Percentiles rank a stretch among this genome's conserved stretches.
These are phyloP conservation scores for Nematostella vectensis DNA, from an alignment of 92 coral and sea anemone genomes.

Conservation along the genomic window DNA sequence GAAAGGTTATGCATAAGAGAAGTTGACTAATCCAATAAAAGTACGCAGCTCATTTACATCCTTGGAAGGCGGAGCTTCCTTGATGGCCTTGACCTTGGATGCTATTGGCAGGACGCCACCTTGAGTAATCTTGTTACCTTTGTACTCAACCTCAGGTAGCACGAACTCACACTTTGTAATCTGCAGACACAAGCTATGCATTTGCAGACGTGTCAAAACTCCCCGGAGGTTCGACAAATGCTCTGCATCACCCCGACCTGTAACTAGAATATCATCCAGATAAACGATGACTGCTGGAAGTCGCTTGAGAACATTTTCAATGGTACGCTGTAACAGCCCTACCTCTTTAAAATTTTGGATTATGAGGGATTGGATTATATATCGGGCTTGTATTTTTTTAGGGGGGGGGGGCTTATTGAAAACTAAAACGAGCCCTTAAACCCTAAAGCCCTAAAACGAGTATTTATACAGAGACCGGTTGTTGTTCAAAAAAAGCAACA, in stretches of 20 bases:
- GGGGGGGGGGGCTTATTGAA: too few relatives aligned
- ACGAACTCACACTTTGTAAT: conserved; percentile 22
- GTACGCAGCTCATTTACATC: conserved; percentile 15
- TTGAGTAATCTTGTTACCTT: conserved; percentile 3
- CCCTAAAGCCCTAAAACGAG: too few relatives aligned
- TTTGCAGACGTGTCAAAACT: conserved; percentile 20
- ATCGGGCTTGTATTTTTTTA: too few relatives aligned
- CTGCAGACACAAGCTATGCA: conserved; percentile 14
- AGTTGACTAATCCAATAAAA: conserved; percentile 19
- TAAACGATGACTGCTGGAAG: conserved; percentile 13
- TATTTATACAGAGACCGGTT: too few relatives aligned
- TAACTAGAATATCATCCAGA: conserved; percentile 19
- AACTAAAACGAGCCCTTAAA: too few relatives aligned
- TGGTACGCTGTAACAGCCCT: conserved; percentile 16
- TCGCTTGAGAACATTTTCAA: conserved; percentile 14
- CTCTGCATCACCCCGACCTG: conserved; percentile 16
- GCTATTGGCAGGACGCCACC: conserved; percentile 15
- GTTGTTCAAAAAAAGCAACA: too few relatives aligned
- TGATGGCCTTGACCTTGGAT: conserved; percentile 26
- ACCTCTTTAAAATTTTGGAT: too few relatives aligned
- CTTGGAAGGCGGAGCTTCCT: conserved; percentile 15
- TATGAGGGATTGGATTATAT: too few relatives aligned
- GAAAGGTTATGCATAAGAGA: conserved; percentile 12
- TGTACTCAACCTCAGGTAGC: conserved; percentile 20
- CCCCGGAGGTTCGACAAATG: conserved; percentile 18